Conservation (phyloP, 2,888 invertebrate species). For the Malachius bipustulatus region DNA sequence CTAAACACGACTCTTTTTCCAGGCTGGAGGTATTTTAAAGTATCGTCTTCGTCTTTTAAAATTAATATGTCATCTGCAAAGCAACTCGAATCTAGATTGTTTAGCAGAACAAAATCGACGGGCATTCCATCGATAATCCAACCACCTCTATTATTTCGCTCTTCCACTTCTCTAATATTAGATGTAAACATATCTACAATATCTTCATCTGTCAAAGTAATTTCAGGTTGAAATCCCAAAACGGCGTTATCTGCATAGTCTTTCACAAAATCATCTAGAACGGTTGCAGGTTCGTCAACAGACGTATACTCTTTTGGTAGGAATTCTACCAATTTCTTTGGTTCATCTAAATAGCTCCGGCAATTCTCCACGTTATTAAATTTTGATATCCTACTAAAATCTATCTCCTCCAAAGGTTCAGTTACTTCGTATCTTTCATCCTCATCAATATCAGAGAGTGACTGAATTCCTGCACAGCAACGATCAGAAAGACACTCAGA, state of each 20-base stretch:
- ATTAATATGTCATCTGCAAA: constrained; percentile 45
- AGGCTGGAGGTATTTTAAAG: constrained; percentile 27
- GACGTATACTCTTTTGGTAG: constrained; percentile 22
- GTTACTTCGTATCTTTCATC: constrained; percentile 24
- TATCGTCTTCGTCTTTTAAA: constrained; percentile 41
- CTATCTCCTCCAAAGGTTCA: no score
- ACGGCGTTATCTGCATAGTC: constrained; percentile 39
- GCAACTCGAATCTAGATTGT: constrained; percentile 37
- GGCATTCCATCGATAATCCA: constrained; percentile 52
- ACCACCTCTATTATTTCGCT: constrained; percentile 35
- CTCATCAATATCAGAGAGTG: constrained; percentile 21
- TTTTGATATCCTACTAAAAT: no score
- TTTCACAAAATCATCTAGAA: constrained; percentile 38
- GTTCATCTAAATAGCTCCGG: constrained; percentile 13
- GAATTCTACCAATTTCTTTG: constrained; percentile 15
- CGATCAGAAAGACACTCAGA: no score
- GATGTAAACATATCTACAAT: constrained; percentile 36
- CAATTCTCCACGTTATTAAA: constrained; percentile 13
- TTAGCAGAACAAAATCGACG: constrained; percentile 40
- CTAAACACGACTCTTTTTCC: constrained; percentile 23
- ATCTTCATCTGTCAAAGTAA: constrained; percentile 38
- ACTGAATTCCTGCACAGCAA: not conserved
- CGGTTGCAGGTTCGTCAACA: constrained; percentile 25
- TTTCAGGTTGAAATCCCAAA: constrained; percentile 32
- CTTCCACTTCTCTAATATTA: constrained; percentile 35